Base-by-base conservation (phyloP, 2,888 invertebrate genomes). In the Allophyes oxyacanthae region DNA sequence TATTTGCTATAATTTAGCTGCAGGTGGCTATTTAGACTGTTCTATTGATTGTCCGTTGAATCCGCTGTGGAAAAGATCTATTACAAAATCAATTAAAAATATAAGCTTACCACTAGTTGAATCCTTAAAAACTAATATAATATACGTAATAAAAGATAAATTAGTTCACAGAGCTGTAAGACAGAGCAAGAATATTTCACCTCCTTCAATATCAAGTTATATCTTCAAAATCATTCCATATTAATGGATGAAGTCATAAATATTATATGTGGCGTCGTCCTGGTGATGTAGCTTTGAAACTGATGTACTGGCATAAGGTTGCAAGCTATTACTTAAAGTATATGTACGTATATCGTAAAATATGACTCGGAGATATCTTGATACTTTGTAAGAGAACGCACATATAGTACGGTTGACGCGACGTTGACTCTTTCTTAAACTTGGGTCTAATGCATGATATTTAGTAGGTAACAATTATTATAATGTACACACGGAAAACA, bases 211-310 rank as follows among this genome's bases (percentile, higher is more conserved):
- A 43, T 37, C 34, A 34, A 15, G 48, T 52, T 58, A 52, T 20
- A 51, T 51, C 50, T 59, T 38, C 37, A 52, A 70, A 48, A 49
- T 72, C 48, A 60, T 52, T 68, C 36, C 36, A 60, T 64, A 64
- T 52, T 64, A 60, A 73, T 73, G 54, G 51, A 15, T 11, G 9
- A 6, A 38, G 56, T 40, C 56, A 72, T 72, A 68, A 71, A 71
- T 72, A 64, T 69, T 68, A 54, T 46, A 62, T 52, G 33, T 60
- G 41, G 37, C 53, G 51, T 59, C 59, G 20, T 2, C 36, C 26
- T 45, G 25, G 42, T 41, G 14, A 10, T 57, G 26, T 36, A 34
- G 20, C n/a, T 45, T 32, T 50, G 49, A 33, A 72, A 68, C 64
- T 52, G 26, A 64, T 53, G 54, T 45, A 30, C 6, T 8, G 43